phyloP scores from a whole-genome alignment of 2,888 invertebrate species.

The Atethmia centrago region DNA sequence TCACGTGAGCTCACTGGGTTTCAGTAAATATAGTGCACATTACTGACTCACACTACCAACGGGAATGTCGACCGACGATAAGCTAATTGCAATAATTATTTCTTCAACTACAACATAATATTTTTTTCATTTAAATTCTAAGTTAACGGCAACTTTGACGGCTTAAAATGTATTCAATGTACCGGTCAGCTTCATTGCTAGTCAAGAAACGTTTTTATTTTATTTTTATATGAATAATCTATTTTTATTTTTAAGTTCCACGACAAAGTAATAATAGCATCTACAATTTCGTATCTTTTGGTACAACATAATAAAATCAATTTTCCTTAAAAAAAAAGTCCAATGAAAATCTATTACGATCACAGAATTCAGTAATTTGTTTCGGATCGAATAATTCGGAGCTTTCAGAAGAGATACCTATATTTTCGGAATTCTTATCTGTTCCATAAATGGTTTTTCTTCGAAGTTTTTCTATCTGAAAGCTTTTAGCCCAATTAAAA shows the following conservation, averaged over 20 bases:
- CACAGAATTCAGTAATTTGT: slow-evolving; percentile 41
- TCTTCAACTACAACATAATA: slow-evolving; percentile 25
- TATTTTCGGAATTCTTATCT: slow-evolving; percentile 38
- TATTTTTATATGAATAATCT: slow-evolving; percentile 9
- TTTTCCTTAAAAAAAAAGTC: slow-evolving; percentile 43
- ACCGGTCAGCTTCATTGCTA: slow-evolving; percentile 46
- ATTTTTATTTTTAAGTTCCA: slow-evolving; percentile 21
- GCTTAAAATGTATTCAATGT: slow-evolving; percentile 46
- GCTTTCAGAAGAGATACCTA: slow-evolving; percentile 35
- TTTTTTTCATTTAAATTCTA: slow-evolving; percentile 39
- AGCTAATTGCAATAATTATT: slow-evolving; percentile 44
- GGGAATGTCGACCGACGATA: slow-evolving; percentile 32
- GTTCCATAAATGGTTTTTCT: slow-evolving; percentile 42
- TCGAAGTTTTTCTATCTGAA: slow-evolving; percentile 37
- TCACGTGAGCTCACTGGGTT: slow-evolving; percentile 34
- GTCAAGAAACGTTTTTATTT: slow-evolving; percentile 16
- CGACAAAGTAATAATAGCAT: slow-evolving; percentile 43
- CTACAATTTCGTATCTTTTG: slow-evolving; percentile 28
- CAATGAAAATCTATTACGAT: slow-evolving; percentile 48
- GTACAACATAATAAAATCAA: slow-evolving; percentile 46
- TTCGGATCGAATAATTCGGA: slow-evolving; percentile 46
- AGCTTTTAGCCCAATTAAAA: slow-evolving; percentile 62
- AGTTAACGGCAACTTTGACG: slow-evolving; percentile 19
- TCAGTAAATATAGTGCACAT: slow-evolving; percentile 44
- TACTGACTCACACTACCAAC: slow-evolving; percentile 15